Base-by-base conservation (phyloP, 2,888 invertebrate species). In the Caenorhabditis zanzibari region DNA sequence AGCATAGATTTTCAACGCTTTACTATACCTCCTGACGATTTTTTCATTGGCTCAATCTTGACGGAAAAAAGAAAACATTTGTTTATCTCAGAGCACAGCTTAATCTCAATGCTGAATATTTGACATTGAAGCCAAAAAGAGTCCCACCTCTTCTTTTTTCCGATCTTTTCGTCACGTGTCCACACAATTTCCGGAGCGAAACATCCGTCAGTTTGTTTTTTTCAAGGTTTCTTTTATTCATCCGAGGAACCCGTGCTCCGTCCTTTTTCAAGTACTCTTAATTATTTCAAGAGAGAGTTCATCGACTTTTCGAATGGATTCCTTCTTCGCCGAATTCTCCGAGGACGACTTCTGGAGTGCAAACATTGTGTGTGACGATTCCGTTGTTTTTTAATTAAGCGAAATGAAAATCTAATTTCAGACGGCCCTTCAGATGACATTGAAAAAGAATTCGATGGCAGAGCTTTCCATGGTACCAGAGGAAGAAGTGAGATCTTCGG, bases 171-270 rank as follows among this genome's bases (percentile, higher is more conserved):
- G 44, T 74, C 73, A 74, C 63, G 63, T 64, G 73, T 24, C 54
- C 19, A 66, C 56, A 58, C 59, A 76, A 68, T 68, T 68, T 68
- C 76, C 68, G 76, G 76, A 61, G 68, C 56, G 68, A 66, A 66
- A 64, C 64, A 58, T 58, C 44, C 61, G 61, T 61, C 72, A 38
- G 35, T 73, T 52, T 58, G 66, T 56, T 64, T 74, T 64, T 74
- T 44, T 44, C n/a, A n/a, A n/a, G 74, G 58, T n/a, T 66, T 66
- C 19, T 49, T 75, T 64, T 22, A 64, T 64, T 66, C 58, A 66
- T 47, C 61, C 22, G 52, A 47, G 58, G 64, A 58, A 58, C 56
- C 64, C 58, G 47, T 47, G 64, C 49, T 28, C 32, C 49, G 35
- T 66, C 32, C 52, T 10, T 35, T 41, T 56, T 28, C 44, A 5